Conservation (phyloP, 92 coral and sea anemone species). For the Isaurus tuberculatus region DNA sequence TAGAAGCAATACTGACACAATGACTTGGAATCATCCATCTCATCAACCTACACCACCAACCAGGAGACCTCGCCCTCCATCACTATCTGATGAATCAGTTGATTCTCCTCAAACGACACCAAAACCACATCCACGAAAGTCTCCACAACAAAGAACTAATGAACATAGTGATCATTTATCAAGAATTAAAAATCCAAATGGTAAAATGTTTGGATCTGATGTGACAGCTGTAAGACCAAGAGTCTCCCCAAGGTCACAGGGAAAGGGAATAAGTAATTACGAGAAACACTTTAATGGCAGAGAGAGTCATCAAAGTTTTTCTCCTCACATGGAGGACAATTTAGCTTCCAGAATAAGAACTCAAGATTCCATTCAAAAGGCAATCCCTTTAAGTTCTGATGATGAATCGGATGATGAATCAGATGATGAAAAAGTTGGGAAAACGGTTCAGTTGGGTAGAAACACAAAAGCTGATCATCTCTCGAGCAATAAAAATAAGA, state of each 20-base stretch:
- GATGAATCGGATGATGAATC: constrained; percentile 26
- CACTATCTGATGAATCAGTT: constrained; percentile 35
- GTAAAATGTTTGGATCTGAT: neutral
- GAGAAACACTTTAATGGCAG: neutral
- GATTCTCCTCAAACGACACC: constrained; percentile 54
- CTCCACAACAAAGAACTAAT: neutral
- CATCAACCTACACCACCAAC: constrained; percentile 52
- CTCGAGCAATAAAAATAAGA: neutral
- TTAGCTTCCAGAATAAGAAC: neutral
- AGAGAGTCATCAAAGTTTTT: neutral
- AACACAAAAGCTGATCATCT: neutral
- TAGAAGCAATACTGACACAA: constrained; percentile 8
- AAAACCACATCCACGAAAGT: constrained; percentile 17
- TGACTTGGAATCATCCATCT: constrained; percentile 27
- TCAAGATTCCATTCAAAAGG: neutral
- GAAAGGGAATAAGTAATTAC: neutral
- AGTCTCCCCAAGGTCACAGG: constrained; percentile 28
- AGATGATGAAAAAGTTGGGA: constrained; percentile 40
- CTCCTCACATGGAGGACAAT: neutral
- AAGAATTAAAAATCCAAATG: neutral
- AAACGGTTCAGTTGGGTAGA: constrained; percentile 5
- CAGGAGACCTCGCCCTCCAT: constrained; percentile 53
- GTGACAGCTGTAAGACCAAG: constrained; percentile 3
- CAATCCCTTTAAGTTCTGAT: neutral
- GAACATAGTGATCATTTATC: neutral